Evolutionary conservation across 2,113 vertebrate genomes (phyloP).

Genomic region (Gavia stellata): DNA sequence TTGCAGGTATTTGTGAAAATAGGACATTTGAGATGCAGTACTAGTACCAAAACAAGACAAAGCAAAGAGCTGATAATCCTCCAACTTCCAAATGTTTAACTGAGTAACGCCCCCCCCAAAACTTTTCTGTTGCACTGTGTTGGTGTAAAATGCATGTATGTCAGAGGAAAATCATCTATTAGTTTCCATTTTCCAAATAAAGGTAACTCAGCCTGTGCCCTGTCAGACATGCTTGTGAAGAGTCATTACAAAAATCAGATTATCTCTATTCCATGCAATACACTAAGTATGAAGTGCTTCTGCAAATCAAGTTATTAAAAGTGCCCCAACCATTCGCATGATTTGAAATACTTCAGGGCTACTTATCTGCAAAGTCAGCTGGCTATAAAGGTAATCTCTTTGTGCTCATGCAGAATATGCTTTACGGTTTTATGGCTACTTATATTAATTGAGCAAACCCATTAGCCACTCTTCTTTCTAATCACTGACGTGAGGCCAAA

Average conservation of each 20-base stretch:
- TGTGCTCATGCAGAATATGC: not conserved
- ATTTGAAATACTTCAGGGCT: not conserved
- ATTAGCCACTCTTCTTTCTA: not conserved
- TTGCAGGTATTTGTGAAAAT: not conserved
- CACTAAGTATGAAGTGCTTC: not conserved
- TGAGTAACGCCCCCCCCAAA: not conserved
- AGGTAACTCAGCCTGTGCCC: not conserved
- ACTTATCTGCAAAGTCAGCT: not conserved
- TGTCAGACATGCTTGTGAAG: not conserved
- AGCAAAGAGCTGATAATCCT: not conserved
- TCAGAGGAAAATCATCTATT: not conserved
- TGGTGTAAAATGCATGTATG: not conserved
- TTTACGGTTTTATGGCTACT: not conserved
- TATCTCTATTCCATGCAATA: not conserved
- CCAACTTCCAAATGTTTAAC: not conserved
- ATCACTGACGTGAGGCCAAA: not conserved
- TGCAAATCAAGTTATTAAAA: not conserved
- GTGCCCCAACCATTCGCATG: not conserved
- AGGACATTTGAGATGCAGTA: not conserved
- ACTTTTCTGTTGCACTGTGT: not conserved
- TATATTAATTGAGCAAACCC: not conserved
- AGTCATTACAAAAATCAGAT: not conserved
- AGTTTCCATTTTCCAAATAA: not conserved
- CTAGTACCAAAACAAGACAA: not conserved
- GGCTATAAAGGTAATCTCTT: not conserved